A percentile compares a stretch with the other conserved stretches of the same genome.
phyloP scores from a whole-genome alignment of 2,888 invertebrate species.

The Chloroclystis v-ata region DNA sequence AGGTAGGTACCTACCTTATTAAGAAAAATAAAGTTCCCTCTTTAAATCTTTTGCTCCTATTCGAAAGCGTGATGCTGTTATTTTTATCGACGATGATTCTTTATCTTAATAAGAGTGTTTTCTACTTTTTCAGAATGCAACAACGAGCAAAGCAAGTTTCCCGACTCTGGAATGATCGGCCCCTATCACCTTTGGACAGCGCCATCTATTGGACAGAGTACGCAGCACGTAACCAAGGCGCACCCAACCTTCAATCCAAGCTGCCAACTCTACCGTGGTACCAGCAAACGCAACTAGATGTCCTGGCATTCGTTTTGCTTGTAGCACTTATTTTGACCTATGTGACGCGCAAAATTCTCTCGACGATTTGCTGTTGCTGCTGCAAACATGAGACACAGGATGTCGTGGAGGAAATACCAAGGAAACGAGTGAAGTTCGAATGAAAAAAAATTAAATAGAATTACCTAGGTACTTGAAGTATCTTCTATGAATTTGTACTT shows the following conservation, averaged over 20 bases:
- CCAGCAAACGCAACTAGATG: conserved; percentile 64
- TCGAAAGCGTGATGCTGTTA: too few relatives aligned
- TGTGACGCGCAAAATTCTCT: conserved; percentile 55
- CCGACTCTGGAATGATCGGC: conserved; percentile 73
- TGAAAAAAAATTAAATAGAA: too few relatives aligned
- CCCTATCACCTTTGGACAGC: conserved; percentile 70
- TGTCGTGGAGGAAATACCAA: conserved; percentile 46
- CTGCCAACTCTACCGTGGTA: conserved; percentile 57
- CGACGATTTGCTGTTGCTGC: conserved; percentile 58
- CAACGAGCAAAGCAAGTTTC: conserved; percentile 65
- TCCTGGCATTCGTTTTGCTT: conserved; percentile 56
- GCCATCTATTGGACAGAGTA: conserved; percentile 80
- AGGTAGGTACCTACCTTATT: too few relatives aligned
- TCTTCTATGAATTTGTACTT: too few relatives aligned
- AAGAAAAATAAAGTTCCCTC: too few relatives aligned
- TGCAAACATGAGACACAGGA: conserved; percentile 41
- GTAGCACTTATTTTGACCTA: conserved; percentile 53
- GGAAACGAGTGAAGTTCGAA: conserved; percentile 69
- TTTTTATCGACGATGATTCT: too few relatives aligned
- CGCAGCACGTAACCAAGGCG: conserved; percentile 66
- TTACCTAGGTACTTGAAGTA: too few relatives aligned
- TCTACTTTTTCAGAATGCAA: conserved; percentile 46
- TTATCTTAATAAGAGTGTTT: not conserved
- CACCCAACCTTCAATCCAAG: conserved; percentile 57
- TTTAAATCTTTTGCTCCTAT: too few relatives aligned